Base-by-base conservation (phyloP, 2,113 vertebrate genomes). In the Pipa parva region DNA sequence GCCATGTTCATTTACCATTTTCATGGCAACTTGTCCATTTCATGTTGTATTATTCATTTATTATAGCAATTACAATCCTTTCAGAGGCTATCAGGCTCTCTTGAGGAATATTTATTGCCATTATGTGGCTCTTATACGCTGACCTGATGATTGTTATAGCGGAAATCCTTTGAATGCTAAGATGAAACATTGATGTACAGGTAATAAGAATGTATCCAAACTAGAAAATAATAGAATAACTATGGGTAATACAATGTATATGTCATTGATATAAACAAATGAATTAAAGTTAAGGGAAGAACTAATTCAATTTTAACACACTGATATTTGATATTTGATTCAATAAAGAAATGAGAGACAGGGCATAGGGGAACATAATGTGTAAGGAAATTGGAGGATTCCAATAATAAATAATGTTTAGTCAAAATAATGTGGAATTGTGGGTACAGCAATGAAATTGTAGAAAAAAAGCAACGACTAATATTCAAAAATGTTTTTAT, bases 41-140 rank as follows among this genome's bases (percentile, higher is more conserved):
- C 81, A 75, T 77, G 76, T 85, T 89, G 88, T 89, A 89, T 87
- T 89, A 88, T 88, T 88, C 86, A 88, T 89, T 89, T 88, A 88
- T 87, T 83, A 84, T 83, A 80, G 85, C 82, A 83, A 85, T 88
- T 87, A 90, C 76, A 80, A 77, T 76, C 72, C 80, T 89, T 84
- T 86, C 83, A 80, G 79, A 84, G 77, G 79, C 80, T 86, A 76
- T 88, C 80, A 85, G 75, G 73, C 82, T 85, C 88, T 88, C 87
- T 72, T 77, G 88, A 88, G 88, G 74, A 83, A 84, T 88, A 89
- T 88, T 88, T 88, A 86, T 79, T 72, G 72, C 80, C 77, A 82
- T 88, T 86, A 86, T 70, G 88, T 77, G 73, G 81, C 84, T 87
- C 84, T 88, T 88, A 86, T 81, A 84, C 84, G 85, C 81, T 87